A percentile compares a stretch with the other conserved stretches of the same genome.
Conservation (phyloP, 2,113 vertebrate genomes). For the Chaetura pelagica region DNA sequence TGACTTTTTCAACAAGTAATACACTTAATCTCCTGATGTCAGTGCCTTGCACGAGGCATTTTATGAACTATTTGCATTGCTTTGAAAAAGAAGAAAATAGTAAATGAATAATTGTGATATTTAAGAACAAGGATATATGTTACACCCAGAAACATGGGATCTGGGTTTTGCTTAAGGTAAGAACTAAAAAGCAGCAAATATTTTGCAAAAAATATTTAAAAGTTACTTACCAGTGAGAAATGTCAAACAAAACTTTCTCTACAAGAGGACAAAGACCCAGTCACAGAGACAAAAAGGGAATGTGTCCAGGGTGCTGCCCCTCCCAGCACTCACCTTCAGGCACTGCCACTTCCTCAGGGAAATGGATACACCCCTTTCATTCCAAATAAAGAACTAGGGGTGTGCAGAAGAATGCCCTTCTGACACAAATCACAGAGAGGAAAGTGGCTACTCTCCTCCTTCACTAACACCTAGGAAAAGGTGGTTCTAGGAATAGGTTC, state of each 20-base stretch:
- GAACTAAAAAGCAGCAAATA: background rate
- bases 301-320: background rate
- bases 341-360: background rate
- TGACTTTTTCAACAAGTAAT: background rate
- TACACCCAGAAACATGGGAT: background rate
- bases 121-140: background rate
- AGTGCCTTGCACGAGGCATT: background rate
- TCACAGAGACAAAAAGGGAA: background rate
- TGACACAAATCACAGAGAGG: background rate
- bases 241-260: background rate
- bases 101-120: background rate
- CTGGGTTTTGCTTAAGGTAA: background rate
- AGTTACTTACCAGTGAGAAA: constrained; percentile 43
- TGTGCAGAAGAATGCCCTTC: background rate
- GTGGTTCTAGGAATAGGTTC: background rate
- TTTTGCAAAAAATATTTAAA: background rate
- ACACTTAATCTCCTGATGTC: background rate
- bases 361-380: background rate
- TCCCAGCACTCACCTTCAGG: background rate
- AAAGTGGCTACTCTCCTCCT: background rate
- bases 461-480: background rate
- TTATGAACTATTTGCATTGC: background rate
- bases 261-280: background rate
- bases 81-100: background rate
- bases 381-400: background rate